Conservation (phyloP, 1,140 invertebrate species). For the Cydia splendana region DNA sequence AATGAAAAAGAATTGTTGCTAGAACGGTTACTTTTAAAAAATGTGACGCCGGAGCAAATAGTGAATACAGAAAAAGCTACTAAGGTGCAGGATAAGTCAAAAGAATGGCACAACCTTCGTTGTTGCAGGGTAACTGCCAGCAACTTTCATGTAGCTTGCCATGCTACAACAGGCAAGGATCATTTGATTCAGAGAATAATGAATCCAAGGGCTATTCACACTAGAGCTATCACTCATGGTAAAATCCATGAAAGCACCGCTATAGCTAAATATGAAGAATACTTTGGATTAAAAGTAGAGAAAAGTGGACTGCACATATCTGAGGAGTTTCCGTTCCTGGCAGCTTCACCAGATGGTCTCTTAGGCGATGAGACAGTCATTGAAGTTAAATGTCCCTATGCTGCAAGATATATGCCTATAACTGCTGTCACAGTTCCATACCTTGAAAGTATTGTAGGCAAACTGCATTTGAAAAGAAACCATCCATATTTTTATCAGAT, state of each 20-base stretch:
- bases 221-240: not conserved
- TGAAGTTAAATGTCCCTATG: slow-evolving; percentile 45
- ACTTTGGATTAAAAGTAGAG: not conserved
- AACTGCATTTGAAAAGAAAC: slow-evolving; percentile 16
- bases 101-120: not conserved
- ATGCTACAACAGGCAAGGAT: not conserved
- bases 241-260: not conserved
- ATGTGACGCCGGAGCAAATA: not conserved
- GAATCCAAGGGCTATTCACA: no score
- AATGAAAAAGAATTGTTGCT: not conserved
- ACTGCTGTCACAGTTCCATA: slow-evolving; percentile 7
- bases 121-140: not conserved
- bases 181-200: not conserved
- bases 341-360: slow-evolving; percentile 43
- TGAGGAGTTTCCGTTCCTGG: slow-evolving; percentile 34
- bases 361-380: slow-evolving; percentile 39
- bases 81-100: not conserved
- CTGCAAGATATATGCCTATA: slow-evolving; percentile 38
- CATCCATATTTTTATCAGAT: slow-evolving; percentile 41
- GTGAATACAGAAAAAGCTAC: not conserved
- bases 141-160: not conserved
- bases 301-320: slow-evolving; percentile 34
- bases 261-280: not conserved
- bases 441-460: not conserved
- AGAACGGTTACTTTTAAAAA: not conserved